Base-by-base conservation (phyloP, 1,140 invertebrate genomes). In the Anastatus disparis region DNA sequence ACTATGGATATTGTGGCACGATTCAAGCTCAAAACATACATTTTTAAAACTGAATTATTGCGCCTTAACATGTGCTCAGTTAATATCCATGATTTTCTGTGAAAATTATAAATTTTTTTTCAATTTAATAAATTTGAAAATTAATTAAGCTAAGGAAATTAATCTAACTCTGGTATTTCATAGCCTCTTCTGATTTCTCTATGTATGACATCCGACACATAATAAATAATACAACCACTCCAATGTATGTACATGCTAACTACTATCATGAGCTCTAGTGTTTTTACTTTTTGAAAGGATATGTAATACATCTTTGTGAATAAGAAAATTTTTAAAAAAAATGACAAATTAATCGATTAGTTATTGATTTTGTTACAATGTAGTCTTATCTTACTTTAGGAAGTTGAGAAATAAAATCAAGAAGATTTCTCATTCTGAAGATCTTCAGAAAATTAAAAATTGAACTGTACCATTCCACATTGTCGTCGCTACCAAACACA, bases 191-290 rank as follows among this genome's bases (percentile, higher is more conserved):
- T n/a, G n/a, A n/a, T n/a, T n/a, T n/a, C n/a, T n/a, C n/a, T n/a
- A n/a, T n/a, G n/a, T n/a, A n/a, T n/a, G n/a, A n/a, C n/a, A n/a
- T 35, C 31, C 31, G 31, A 35, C 31, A 85, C 55, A 53, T 80
- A 85, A 56, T 81, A 83, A 10, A 82, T 75, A 0, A 85, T 9
- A 65, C 84, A 85, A 2, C 81, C 76, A 4, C 74, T 74, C 84
- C 83, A 85, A 13, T 85, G 82, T 7, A 84, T 22, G 12, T 7
- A 65, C 3, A 80, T 12, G 4, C 77, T 55, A 3, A 80, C 38
- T 10, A 83, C 74, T 2, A 76, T 64, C 2, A 24, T 27, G 17
- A 80, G 74, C 58, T 81, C 73, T 0, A 80, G 29, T 15, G 81
- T 64, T 74, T 82, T 83, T n/a, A 76, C 70, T 10, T 27, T 22